Conservation (phyloP, 2,888 invertebrate genomes). For the Sicus ferrugineus region DNA sequence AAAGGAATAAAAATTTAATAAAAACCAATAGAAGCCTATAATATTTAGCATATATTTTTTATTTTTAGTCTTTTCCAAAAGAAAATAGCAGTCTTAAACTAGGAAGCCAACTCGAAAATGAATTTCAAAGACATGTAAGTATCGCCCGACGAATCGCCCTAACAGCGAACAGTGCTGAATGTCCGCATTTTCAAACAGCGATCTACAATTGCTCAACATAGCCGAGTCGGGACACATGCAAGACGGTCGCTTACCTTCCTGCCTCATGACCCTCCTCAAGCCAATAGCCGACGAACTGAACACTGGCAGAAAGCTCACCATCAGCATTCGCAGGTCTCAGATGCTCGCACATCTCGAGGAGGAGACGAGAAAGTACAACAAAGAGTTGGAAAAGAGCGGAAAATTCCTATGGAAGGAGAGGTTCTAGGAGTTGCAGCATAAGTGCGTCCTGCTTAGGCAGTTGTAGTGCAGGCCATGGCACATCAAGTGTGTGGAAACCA, state of each 20-base stretch:
- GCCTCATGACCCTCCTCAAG: not conserved
- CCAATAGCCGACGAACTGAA: not conserved
- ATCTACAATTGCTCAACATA: not conserved
- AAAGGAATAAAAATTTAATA: no score
- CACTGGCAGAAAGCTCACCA: not conserved
- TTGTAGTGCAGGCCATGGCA: no score
- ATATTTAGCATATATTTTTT: no score
- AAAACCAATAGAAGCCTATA: no score
- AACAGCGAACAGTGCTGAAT: no score
- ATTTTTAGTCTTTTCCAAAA: no score
- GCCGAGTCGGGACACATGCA: no score
- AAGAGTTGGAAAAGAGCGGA: not conserved
- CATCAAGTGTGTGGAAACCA: no score
- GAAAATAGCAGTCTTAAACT: no score
- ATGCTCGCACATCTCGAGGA: not conserved
- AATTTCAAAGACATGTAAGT: not conserved
- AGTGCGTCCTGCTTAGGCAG: no score
- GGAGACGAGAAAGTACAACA: constrained; percentile 3
- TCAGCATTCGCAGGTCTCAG: not conserved
- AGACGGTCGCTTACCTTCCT: not conserved
- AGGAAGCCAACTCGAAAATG: no score
- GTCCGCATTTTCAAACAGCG: not conserved
- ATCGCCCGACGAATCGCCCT: no score
- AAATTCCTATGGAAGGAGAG: not conserved
- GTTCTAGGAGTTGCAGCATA: not conserved